Evolutionary conservation across 1,140 invertebrate genomes (phyloP), one percentile per base, ranked within the genome.

Genomic region (Gyrodactylus salaris): DNA sequence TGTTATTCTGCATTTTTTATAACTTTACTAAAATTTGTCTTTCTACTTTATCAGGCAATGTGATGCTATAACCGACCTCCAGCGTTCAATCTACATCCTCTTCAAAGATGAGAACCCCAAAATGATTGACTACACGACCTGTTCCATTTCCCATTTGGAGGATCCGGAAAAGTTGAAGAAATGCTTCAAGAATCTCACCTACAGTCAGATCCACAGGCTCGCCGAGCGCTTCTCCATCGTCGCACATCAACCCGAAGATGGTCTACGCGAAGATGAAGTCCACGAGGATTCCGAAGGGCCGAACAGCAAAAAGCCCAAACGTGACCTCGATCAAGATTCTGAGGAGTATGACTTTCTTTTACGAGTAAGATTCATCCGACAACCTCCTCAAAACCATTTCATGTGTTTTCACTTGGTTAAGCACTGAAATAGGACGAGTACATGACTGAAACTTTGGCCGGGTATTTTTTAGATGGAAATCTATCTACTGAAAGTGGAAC

Each of bases 1-100:
- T n/a, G n/a, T n/a, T n/a, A n/a, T n/a, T n/a, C n/a, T n/a, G n/a
- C 73, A 26, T 72, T 19, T 70, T 26, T 71, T 27, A 1, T 1
- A 74, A 23, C 1, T 26, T 34, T 20, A 72, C 22, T 68, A 20
- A 72, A 74, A 74, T 75, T 72, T 26, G 74, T 73, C 73, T 75
- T 75, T 54, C n/a, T 7, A 54, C n/a, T 54, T n/a, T 54, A 54
- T n/a, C 22, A 71, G 73, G 68, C 69, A 72, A 70, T 22, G 25
- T 1, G 2, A 70, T 0, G 2, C 1, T 34, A 26, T 27, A 1
- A 23, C 68, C 7, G 21, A 34, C 19, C 73, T 74, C 1, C 70
- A 74, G 22, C 26, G 27, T 16, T 73, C 23, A 1, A 20, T 34
- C 2, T 27, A 69, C 68, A 21, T 70, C 0, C 23, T 72, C 20